Evolutionary conservation across 2,888 invertebrate genomes (phyloP), one percentile per base, ranked within the genome.

Genomic region (Microctonus hyperodae): DNA sequence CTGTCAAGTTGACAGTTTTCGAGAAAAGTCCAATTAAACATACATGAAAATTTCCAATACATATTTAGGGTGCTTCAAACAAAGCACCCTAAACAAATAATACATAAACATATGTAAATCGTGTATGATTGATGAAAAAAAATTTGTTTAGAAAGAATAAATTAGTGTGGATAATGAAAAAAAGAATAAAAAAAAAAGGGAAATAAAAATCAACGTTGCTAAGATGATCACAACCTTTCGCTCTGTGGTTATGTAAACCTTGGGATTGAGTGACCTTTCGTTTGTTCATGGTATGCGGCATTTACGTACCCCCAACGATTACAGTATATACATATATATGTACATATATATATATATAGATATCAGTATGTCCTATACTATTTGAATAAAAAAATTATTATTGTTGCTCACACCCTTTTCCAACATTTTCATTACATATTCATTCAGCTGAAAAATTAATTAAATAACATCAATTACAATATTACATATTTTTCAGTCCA

Each of bases 151-250:
- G n/a, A 22, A 28, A 48, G 20, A 22, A 35, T 35, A 25, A 6
- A 10, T 20, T 11, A 10, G 22, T 25, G n/a, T 35, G 33, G 28
- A 64, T 22, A 25, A 48, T 31, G 35, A 13, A 10, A 13, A 48
- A 16, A 51, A 56, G 20, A 58, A 55, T 58, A 51, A 56, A 31
- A 58, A 48, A 60, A 62, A 60, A 51, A 28, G 23, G 28, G 25
- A 44, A 28, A 56, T 63, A 68, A 51, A 51, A 60, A 28, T 31
- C 40, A 35, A 31, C 23, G 50, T 44, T 50, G 31, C 53, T 51
- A 60, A 79, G 79, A 80, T 80, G 80, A 78, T n/a, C 75, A 78
- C 80, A 80, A 80, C 80, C 80, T 80, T 80, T 80, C 80, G 80
- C 79, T 79, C 80, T 76, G 78, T 76, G 79, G 79, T 80, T 80